phyloP scores from a whole-genome alignment of 2,888 invertebrate genomes.

The Stomorhina lunata region DNA sequence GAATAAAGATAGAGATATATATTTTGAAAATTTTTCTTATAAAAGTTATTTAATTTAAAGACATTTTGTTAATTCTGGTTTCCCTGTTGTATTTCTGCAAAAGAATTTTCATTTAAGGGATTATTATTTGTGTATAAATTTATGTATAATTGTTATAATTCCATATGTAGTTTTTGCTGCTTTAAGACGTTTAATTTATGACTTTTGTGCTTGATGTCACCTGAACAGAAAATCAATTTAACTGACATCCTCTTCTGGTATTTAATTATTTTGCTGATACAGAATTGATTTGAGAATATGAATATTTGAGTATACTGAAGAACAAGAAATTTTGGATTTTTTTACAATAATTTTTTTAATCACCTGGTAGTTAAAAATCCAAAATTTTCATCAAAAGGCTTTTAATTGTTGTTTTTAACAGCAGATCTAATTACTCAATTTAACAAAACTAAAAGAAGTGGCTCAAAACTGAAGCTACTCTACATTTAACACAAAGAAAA shows the following conservation, averaged over 20 bases:
- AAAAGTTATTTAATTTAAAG: too few relatives aligned
- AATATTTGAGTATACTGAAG: too few relatives aligned
- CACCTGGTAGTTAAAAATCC: constrained; percentile 30
- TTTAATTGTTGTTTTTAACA: constrained; percentile 25
- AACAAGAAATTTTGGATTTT: too few relatives aligned
- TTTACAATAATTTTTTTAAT: too few relatives aligned
- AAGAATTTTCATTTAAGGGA: background rate
- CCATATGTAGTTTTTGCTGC: background rate
- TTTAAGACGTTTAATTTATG: constrained; percentile 42
- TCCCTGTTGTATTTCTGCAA: background rate
- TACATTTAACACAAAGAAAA: background rate
- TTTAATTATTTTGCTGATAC: constrained; percentile 3
- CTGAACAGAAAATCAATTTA: constrained; percentile 59
- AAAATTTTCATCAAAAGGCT: constrained; percentile 27
- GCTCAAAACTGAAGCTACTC: background rate
- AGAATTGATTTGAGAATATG: too few relatives aligned
- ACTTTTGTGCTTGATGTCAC: constrained; percentile 45
- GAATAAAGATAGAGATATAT: too few relatives aligned
- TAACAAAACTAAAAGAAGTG: constrained; percentile 13
- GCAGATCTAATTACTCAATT: constrained; percentile 34
- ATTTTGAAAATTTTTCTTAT: too few relatives aligned
- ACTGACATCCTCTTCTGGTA: constrained; percentile 57
- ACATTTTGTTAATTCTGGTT: too few relatives aligned
- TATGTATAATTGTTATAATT: constrained; percentile 13
- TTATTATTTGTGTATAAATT: background rate